Base-by-base conservation (phyloP, 2,113 vertebrate species). In the Tetrao urogallus region DNA sequence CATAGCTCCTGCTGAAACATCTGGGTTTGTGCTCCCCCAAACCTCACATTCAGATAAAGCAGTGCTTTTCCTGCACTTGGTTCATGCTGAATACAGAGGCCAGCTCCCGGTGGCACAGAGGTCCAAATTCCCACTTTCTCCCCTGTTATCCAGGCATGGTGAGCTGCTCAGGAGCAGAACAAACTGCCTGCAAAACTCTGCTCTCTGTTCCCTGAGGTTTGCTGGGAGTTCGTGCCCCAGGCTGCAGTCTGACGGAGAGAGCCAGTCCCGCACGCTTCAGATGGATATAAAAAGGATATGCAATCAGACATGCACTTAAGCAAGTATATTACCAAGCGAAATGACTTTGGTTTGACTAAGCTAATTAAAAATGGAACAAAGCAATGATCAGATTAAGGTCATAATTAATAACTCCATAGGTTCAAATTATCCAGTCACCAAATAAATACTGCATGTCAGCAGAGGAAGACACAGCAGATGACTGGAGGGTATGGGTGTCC, bases 291-390 rank as follows among this genome's bases (percentile, higher is more conserved):
- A 95, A 90, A 93, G 94, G 88, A 92, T 76, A 71, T 40, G 92
- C 83, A 86, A 75, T 89, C 84, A 94, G 91, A 89, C 2, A 6
- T 84, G 89, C 94, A 82, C 92, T 96, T 94, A 82, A 90, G 93
- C 73, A 92, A 93, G 82, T 75, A 36, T 79, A 92, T 95, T 93
- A 89, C 83, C 40, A 36, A 89, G 86, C 69, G 75, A 95, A 96
- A 92, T 89, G 54, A 79, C 90, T 95, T 72, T 40, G 54, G 81
- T 82, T 96, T 93, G 84, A 94, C 92, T 90, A 34, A 95, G 94
- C 92, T 93, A 96, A 96, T 96, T 96, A 96, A 96, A 93, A 96
- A 78, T 82, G 83, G 95, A 96, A 94, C 92, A 96, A 94, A 93
- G 96, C 48, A 50, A 63, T 34, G 54, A 95, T 95, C 95, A 94